Evolutionary conservation across 2,113 vertebrate genomes (phyloP), one percentile per base, ranked within the genome.

Genomic region (Eulacestoma nigropectus): DNA sequence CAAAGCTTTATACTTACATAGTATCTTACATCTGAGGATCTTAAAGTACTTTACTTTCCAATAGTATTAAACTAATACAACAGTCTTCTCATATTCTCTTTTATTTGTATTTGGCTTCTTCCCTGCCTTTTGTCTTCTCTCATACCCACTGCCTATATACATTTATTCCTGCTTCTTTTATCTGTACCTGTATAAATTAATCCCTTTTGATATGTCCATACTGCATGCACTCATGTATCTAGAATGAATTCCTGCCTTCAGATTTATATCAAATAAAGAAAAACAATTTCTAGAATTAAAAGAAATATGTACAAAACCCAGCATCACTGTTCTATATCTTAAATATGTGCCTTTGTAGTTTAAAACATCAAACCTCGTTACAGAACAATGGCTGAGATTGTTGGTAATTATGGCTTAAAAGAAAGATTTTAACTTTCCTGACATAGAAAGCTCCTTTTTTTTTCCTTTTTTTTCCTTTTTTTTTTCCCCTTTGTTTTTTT

Each of bases 161-260:
- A 87, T 82, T 93, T 82, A 82, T 93, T 95, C 39, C 73, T 93
- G 20, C 35, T 86, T 87, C 88, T 93, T 96, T 94, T 86, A 88
- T 96, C 92, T 96, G 27, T 68, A 90, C 41, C 56, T 92, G 26
- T 82, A 82, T 42, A 92, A 76, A 96, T 89, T 93, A 92, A 92
- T 92, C 90, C 64, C 37, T 93, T 95, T 97, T 94, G 95, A 95
- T 96, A 94, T 68, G 83, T 90, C 85, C 90, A 70, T 78, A 46
- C 39, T 52, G 68, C n/a, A 56, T 30, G 41, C 44, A 89, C 41
- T 88, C 78, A 33, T 75, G n/a, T 92, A 88, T 87, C 85, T 75
- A 70, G 85, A 93, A 92, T 60, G 39, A 74, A 23, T 78, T 88
- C 15, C 56, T 95, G 85, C 75, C 64, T 94, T 96, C 85, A 92